phyloP scores from a whole-genome alignment of 2,888 invertebrate species.

The Nomada lathburiana region DNA sequence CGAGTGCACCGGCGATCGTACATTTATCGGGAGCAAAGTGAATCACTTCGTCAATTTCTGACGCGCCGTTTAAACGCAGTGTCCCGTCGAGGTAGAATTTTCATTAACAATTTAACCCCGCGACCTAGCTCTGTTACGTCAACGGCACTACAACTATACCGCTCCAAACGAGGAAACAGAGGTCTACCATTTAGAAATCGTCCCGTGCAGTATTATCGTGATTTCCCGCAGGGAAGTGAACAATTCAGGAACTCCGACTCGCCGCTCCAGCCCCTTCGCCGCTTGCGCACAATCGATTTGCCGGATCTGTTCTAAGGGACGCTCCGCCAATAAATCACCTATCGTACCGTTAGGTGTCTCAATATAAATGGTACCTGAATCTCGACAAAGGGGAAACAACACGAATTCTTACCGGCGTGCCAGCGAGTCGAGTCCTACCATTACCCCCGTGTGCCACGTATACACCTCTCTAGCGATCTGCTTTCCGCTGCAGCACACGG shows the following conservation, averaged over 20 bases:
- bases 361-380: slow-evolving; percentile 28
- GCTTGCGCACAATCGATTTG: not conserved
- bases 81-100: too few species aligned
- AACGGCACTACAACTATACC: too few species aligned
- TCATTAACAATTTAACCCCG: too few species aligned
- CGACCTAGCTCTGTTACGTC: too few species aligned
- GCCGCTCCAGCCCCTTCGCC: too few species aligned
- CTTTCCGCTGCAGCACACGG: slow-evolving; percentile 4
- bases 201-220: too few species aligned
- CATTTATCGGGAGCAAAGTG: too few species aligned
- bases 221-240: not conserved
- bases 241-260: not conserved
- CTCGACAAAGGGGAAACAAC: not conserved
- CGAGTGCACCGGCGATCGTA: too few species aligned
- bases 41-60: too few species aligned
- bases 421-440: not conserved
- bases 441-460: not conserved
- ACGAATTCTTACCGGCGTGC: not conserved
- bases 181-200: too few species aligned
- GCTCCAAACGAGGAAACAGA: too few species aligned
- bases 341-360: slow-evolving; percentile 37
- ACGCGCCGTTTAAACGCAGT: too few species aligned
- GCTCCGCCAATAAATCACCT: slow-evolving; percentile 21
- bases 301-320: not conserved
- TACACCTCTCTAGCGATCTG: slow-evolving; percentile 2